These are phyloP conservation scores for Phenacoccus solenopsis DNA, from an alignment of 1,140 invertebrate species.

Conservation along the genomic window DNA sequence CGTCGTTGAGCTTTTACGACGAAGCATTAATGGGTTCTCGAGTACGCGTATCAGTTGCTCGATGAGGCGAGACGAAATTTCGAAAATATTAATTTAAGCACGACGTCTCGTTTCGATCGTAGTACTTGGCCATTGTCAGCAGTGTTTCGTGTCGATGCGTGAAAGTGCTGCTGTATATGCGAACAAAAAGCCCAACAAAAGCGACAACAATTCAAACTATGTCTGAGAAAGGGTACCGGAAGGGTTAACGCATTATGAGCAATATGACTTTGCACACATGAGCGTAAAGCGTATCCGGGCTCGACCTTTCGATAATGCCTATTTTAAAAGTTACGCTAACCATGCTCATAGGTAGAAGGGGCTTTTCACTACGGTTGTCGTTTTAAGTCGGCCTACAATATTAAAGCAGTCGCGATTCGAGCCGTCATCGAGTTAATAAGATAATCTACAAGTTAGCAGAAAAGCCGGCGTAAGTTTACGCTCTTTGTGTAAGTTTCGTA, in stretches of 20 bases:
- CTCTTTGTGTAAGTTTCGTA: constrained; percentile 1
- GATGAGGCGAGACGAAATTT: not conserved
- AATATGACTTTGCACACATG: not conserved
- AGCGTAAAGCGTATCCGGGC: too few relatives aligned
- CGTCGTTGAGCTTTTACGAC: too few relatives aligned
- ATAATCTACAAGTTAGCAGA: not conserved
- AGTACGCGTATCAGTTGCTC: not conserved
- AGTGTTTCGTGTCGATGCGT: too few relatives aligned
- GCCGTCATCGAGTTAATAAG: not conserved
- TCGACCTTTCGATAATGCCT: not conserved
- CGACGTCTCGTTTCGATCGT: not conserved
- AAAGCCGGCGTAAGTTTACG: not conserved
- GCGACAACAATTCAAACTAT: not conserved
- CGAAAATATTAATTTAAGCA: not conserved
- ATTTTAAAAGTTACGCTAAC: not conserved
- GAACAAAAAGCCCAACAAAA: not conserved
- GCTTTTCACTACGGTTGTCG: too few relatives aligned
- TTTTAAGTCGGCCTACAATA: not conserved
- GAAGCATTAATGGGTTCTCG: not conserved
- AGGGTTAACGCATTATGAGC: not conserved
- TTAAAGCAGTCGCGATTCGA: not conserved
- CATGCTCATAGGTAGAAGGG: too few relatives aligned
- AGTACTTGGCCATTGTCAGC: too few relatives aligned
- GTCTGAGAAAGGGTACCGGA: not conserved
- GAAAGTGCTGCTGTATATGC: not conserved